Evolutionary conservation across 2,113 vertebrate species (phyloP), one percentile per base, ranked within the genome.

Genomic region (Psilopsiagon aurifrons): DNA sequence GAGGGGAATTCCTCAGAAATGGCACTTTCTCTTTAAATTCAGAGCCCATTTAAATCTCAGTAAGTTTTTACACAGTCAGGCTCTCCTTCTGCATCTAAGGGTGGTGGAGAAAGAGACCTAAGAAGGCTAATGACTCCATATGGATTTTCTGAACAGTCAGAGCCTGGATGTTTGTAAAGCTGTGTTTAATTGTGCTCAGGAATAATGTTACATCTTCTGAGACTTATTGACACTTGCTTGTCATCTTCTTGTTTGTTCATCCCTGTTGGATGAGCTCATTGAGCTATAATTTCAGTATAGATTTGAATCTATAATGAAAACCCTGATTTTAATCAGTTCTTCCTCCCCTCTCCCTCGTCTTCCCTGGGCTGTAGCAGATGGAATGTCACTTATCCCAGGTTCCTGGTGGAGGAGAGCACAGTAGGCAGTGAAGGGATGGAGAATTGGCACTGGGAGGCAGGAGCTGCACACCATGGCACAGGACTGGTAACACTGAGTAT

Each of bases 121-220:
- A 80, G 88, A 43, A 62, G 49, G 67, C 43, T 14, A 24, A 86
- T 76, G 79, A 27, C 27, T 78, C 88, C 86, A 66, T 73, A 68
- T 88, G 92, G 85, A 35, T 86, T 73, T 93, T 27, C 66, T 95
- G 90, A 86, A 20, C 64, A 66, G 57, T 13, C 67, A 60, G 46
- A 71, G 90, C 71, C 68, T 78, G 83, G 11, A 4, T 83, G 67
- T 90, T 90, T 86, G 85, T 76, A 74, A 16, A 83, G 86, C 92
- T 80, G 46, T 4, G 73, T 83, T 94, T 90, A 68, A n/a, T 79
- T 93, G 86, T 78, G 79, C 82, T 79, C 78, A 83, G 83, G 93
- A 89, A 59, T 63, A n/a, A 51, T 76, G 64, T 92, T 68, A 70
- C 47, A 2, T 90, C 33, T 10, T 39, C 62, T 18, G 85, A 79